A percentile compares a stretch with the other conserved stretches of the same genome.
These are phyloP conservation scores for Heteromyza rotundicornis DNA, from an alignment of 2,888 invertebrate genomes.

Conservation along the genomic window DNA sequence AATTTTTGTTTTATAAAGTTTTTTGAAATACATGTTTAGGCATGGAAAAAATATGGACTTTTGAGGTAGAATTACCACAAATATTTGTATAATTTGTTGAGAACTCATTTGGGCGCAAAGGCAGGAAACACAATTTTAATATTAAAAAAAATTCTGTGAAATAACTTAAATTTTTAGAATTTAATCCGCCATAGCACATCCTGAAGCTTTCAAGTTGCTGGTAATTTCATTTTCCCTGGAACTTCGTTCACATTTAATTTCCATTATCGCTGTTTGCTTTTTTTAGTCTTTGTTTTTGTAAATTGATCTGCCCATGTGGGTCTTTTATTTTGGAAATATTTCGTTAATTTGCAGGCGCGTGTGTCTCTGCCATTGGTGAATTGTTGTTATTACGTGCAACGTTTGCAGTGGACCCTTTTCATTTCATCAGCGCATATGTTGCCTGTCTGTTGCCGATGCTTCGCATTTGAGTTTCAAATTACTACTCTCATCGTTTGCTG, in stretches of 20 bases:
- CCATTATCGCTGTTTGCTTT: not conserved
- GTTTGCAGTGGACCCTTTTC: not conserved
- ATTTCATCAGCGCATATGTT: conserved; percentile 8
- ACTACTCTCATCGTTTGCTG: conserved; percentile 5
- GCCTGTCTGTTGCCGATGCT: not conserved
- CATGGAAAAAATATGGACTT: too few species aligned
- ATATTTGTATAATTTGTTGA: too few species aligned
- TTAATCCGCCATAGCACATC: too few species aligned
- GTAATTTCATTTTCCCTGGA: not conserved
- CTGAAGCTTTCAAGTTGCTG: too few species aligned
- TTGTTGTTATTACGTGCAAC: not conserved
- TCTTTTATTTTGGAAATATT: not conserved
- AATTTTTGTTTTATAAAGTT: too few species aligned
- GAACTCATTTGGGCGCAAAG: too few species aligned
- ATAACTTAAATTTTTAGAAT: too few species aligned
- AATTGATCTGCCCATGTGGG: conserved; percentile 3
- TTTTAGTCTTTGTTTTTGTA: not conserved
- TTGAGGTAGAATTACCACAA: too few species aligned
- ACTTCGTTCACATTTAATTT: not conserved
- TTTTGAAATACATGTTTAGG: too few species aligned
- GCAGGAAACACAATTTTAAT: too few species aligned
- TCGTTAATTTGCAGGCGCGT: not conserved
- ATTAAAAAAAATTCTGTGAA: too few species aligned
- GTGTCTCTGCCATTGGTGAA: not conserved
- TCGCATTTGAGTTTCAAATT: not conserved